Evolutionary conservation across 2,797 vertebrate species (phyloP).

Genomic region (Hippopotamyrus pictus): DNA sequence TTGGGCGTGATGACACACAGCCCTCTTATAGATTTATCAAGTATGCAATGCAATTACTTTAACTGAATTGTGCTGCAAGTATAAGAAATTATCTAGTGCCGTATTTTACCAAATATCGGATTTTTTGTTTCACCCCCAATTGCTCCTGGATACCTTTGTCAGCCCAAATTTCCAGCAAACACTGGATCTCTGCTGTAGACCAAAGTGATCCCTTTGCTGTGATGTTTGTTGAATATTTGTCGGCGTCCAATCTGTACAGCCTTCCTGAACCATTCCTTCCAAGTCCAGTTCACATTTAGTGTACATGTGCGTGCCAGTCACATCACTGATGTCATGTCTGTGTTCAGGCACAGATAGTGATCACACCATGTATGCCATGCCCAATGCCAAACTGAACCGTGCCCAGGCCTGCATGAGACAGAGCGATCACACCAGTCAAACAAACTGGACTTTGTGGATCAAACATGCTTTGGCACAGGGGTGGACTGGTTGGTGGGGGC

Average conservation of each 20-base stretch:
- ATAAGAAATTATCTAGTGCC: not conserved
- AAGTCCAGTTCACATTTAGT: not conserved
- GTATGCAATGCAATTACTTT: not conserved
- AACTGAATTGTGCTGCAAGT: not conserved
- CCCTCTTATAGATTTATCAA: not conserved
- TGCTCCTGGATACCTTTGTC: not conserved
- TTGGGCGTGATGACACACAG: not conserved
- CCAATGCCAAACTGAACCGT: not conserved
- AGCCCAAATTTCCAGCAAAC: not conserved
- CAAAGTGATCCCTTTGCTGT: not conserved
- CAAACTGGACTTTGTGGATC: not conserved
- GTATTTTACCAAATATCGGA: not conserved
- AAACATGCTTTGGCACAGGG: not conserved
- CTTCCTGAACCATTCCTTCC: not conserved
- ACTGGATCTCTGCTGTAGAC: not conserved
- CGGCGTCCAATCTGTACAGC: not conserved
- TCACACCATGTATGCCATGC: not conserved
- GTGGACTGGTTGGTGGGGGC: not conserved
- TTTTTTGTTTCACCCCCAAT: not conserved
- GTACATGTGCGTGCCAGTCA: not conserved
- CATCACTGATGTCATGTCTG: not conserved
- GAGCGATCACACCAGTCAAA: not conserved
- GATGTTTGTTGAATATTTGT: not conserved
- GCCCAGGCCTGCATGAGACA: not conserved
- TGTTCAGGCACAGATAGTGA: not conserved